Evolutionary conservation across 2,797 vertebrate species (phyloP).

Genomic region (Rhinophrynus dorsalis): DNA sequence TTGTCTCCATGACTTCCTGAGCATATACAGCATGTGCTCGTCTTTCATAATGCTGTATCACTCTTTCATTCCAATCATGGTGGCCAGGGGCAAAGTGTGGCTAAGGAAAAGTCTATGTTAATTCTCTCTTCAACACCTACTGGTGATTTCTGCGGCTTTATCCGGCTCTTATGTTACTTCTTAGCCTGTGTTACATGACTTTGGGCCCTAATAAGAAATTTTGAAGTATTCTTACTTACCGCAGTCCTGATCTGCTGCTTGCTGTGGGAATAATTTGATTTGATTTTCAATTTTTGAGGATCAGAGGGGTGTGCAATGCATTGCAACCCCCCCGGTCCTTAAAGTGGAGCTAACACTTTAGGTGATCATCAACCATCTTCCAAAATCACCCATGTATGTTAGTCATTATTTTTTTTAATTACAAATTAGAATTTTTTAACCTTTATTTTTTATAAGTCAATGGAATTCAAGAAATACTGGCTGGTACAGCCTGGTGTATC

Average conservation of each 20-base stretch:
- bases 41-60: slow-evolving; percentile 54
- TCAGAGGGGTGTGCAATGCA: too few relatives aligned
- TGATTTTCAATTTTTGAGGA: too few relatives aligned
- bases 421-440: too few relatives aligned
- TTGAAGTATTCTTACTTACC: background rate
- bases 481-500: too few relatives aligned
- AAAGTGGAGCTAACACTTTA: too few relatives aligned
- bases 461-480: too few relatives aligned
- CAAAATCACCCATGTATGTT: too few relatives aligned
- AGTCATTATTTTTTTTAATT: too few relatives aligned
- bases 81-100: slow-evolving; percentile 60
- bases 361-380: too few relatives aligned
- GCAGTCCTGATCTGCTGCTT: background rate
- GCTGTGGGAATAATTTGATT: too few relatives aligned
- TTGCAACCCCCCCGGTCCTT: too few relatives aligned
- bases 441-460: too few relatives aligned
- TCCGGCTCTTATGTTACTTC: slow-evolving; percentile 65
- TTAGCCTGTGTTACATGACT: background rate
- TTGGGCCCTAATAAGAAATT: background rate
- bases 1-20: slow-evolving; percentile 73
- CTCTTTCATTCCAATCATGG: slow-evolving; percentile 33
- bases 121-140: slow-evolving; percentile 72
- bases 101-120: slow-evolving; percentile 66
- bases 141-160: slow-evolving; percentile 54
- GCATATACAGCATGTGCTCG: slow-evolving; percentile 55